phyloP scores from a whole-genome alignment of 1,140 invertebrate species.

The Drosophila ambigua region DNA sequence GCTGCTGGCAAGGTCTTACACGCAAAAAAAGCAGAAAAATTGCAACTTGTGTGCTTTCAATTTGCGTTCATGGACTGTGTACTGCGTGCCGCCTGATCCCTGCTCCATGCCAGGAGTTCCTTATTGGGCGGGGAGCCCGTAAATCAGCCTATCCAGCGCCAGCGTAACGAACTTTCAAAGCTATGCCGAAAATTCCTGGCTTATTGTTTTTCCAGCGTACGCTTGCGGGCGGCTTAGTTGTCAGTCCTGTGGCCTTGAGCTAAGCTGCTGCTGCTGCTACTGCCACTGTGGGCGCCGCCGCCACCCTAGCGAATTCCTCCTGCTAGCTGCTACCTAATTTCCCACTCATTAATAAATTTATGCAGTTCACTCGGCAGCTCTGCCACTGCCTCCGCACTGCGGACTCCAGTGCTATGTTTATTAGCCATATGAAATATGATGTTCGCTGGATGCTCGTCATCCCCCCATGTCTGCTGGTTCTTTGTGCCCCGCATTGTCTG shows the following conservation, averaged over 20 bases:
- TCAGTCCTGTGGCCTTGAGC: slow-evolving; percentile 53
- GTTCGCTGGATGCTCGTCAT: slow-evolving; percentile 21
- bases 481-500: not conserved
- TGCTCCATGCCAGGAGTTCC: slow-evolving; percentile 17
- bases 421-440: slow-evolving; percentile 80
- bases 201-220: slow-evolving; percentile 27
- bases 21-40: slow-evolving; percentile 23
- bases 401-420: slow-evolving; percentile 63
- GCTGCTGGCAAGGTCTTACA: not conserved
- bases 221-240: slow-evolving; percentile 43
- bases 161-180: slow-evolving; percentile 18
- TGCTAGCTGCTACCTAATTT: slow-evolving; percentile 64
- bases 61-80: slow-evolving; percentile 58
- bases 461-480: slow-evolving; percentile 17
- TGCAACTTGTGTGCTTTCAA: slow-evolving; percentile 68
- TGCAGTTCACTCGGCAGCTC: slow-evolving; percentile 45
- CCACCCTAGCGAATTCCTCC: not conserved
- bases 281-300: not conserved
- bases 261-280: slow-evolving; percentile 26
- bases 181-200: slow-evolving; percentile 37
- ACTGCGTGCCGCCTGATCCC: slow-evolving; percentile 48
- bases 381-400: slow-evolving; percentile 15
- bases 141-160: slow-evolving; percentile 56
- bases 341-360: slow-evolving; percentile 81
- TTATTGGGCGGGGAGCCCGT: slow-evolving; percentile 25